These are phyloP conservation scores for Ginglymostoma cirratum DNA, from an alignment of 2,113 vertebrate genomes.

Conservation along the genomic window DNA sequence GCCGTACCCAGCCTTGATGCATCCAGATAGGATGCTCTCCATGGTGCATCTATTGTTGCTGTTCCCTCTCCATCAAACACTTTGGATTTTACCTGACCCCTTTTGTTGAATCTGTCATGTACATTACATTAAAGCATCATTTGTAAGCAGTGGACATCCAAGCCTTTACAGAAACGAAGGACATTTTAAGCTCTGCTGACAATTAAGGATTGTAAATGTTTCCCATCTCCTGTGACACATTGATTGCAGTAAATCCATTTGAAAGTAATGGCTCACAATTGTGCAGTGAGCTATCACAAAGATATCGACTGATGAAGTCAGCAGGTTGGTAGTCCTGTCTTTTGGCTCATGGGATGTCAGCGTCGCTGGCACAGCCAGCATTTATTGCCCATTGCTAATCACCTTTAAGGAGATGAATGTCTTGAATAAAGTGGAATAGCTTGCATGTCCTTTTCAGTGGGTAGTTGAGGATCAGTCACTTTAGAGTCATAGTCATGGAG, in stretches of 20 bases:
- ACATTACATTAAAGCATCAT: not conserved
- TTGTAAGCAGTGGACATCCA: not conserved
- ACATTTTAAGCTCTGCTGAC: not conserved
- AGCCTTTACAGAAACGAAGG: not conserved
- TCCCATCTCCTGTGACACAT: not conserved
- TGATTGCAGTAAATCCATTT: conserved; percentile 13
- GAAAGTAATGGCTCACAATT: conserved; percentile 31
- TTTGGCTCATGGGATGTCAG: not conserved
- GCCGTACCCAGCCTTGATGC: no score
- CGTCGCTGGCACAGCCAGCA: not conserved
- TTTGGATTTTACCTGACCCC: not conserved
- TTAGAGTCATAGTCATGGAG: no score
- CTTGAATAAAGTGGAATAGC: not conserved
- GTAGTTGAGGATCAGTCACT: not conserved
- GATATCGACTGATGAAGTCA: conserved; percentile 14
- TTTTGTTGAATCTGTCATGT: not conserved
- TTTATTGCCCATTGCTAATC: not conserved
- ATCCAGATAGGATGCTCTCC: no score
- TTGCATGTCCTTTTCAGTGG: not conserved
- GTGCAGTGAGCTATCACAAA: not conserved
- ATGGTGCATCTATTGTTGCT: no score
- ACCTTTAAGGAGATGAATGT: not conserved
- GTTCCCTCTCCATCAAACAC: not conserved
- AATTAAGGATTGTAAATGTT: not conserved
- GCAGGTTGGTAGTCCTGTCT: not conserved